Base-by-base conservation (phyloP, 2,888 invertebrate genomes). In the Drepanosiphum platanoidis region DNA sequence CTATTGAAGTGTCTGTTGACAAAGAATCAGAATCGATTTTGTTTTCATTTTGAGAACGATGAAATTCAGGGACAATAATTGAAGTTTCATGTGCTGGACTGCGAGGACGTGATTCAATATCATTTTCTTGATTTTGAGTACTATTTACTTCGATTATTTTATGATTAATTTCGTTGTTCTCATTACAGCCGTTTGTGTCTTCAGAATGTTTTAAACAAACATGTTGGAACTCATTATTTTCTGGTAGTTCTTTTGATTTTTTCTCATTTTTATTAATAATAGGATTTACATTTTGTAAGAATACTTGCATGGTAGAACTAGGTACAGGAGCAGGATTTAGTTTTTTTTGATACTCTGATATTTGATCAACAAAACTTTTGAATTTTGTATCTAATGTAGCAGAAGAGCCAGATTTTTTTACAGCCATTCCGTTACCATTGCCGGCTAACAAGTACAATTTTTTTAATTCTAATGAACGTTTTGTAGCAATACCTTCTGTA, bases 341-440 rank as follows among this genome's bases (percentile, higher is more conserved):
- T 87, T 96, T 90, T 89, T 96, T 96, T 88, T 97, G 97, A 89
- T 96, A 95, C 89, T 96, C 96, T 0, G 95, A 94, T 87, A 97
- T 97, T 88, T 94, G 94, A 58, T 94, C 95, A 87, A 95, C 93
- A 89, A 97, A 94, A 87, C 94, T 95, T 90, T 95, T 94, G 86
- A 97, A 92, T 89, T 95, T 95, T 9, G 94, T 95, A 89, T 96
- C 96, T 64, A 96, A 92, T 87, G 95, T 94, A 0, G 96, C 94
- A 9, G 95, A 94, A 84, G 95, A 95, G 82, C 95, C 95, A 0
- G 95, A 95, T 89, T 95, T 95, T 88, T 94, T 92, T 36, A 96
- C 94, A 36, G 93, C 92, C 58, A 86, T 79, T 36, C 77, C 75
- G n/a, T 82, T 77, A 61, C 70, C 52, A 34, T 87, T 52, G 94